Evolutionary conservation across 2,797 vertebrate species (phyloP).

Genomic region (Smutsia gigantea): DNA sequence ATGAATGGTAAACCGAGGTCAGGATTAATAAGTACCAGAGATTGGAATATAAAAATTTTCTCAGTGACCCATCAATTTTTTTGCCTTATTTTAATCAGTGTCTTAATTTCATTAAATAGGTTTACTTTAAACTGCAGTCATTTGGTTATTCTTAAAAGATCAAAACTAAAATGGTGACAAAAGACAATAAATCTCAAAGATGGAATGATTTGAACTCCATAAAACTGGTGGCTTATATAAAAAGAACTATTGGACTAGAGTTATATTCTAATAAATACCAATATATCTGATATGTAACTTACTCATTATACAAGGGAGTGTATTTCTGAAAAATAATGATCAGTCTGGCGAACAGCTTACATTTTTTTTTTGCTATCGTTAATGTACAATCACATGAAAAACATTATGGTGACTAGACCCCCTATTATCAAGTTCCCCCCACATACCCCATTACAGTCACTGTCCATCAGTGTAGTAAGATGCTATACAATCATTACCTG

Average conservation of each 20-base stretch:
- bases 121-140: slow-evolving; percentile 14
- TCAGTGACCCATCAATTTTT: not conserved
- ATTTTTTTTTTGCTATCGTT: not conserved
- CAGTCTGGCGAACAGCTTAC: not conserved
- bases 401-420: too few relatives aligned
- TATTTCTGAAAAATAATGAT: slow-evolving; percentile 24
- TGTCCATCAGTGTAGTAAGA: too few relatives aligned
- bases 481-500: too few relatives aligned
- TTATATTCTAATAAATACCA: slow-evolving; percentile 21
- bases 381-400: too few relatives aligned
- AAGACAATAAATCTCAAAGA: not conserved
- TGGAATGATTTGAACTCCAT: not conserved
- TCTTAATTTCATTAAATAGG: not conserved
- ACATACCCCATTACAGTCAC: too few relatives aligned
- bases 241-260: not conserved
- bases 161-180: slow-evolving; percentile 39
- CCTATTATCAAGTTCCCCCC: too few relatives aligned
- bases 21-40: slow-evolving; percentile 12
- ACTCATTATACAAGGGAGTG: not conserved
- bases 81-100: not conserved
- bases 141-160: not conserved
- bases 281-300: not conserved
- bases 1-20: slow-evolving; percentile 35
- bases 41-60: not conserved
- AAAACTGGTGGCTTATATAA: slow-evolving; percentile 31